Evolutionary conservation across 2,797 vertebrate genomes (phyloP).

Genomic region (Anas flavirostris): DNA sequence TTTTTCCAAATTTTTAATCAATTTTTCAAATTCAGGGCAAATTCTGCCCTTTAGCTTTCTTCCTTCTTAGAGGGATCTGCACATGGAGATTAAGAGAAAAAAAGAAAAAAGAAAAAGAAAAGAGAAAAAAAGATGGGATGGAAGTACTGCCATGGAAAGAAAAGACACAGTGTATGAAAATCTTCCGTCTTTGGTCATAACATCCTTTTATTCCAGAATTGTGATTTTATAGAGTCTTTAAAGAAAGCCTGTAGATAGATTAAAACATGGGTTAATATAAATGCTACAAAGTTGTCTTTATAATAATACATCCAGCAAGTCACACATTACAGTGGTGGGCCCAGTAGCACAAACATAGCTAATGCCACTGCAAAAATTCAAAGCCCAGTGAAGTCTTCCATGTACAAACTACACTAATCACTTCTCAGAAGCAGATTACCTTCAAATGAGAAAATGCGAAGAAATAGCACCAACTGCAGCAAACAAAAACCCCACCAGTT

Average conservation of each 20-base stretch:
- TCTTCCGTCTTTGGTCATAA: neutral
- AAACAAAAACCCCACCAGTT: slow-evolving; percentile 54
- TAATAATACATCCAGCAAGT: slow-evolving; percentile 3
- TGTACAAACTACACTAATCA: slow-evolving; percentile 22
- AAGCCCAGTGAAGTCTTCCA: slow-evolving; percentile 12
- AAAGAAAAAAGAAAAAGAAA: neutral
- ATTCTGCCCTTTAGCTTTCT: neutral
- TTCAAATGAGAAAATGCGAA: slow-evolving; percentile 65
- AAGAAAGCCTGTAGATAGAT: neutral
- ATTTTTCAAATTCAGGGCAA: neutral
- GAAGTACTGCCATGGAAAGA: neutral
- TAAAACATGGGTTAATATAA: neutral
- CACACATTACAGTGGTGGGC: neutral
- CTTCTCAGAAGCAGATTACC: slow-evolving; percentile 59
- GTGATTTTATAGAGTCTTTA: neutral
- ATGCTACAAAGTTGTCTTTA: neutral
- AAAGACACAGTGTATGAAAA: neutral
- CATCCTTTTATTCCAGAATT: neutral
- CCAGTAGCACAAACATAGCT: neutral
- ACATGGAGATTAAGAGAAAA: neutral
- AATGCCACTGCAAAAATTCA: slow-evolving; percentile 23
- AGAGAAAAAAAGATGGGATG: neutral
- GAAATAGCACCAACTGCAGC: slow-evolving; percentile 51
- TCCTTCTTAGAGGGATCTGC: neutral
- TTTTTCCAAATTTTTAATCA: neutral